Percentiles rank a stretch among this genome's conserved stretches.
These are phyloP conservation scores for Neosalanx taihuensis DNA, from an alignment of 2,797 vertebrate genomes.

Conservation along the genomic window DNA sequence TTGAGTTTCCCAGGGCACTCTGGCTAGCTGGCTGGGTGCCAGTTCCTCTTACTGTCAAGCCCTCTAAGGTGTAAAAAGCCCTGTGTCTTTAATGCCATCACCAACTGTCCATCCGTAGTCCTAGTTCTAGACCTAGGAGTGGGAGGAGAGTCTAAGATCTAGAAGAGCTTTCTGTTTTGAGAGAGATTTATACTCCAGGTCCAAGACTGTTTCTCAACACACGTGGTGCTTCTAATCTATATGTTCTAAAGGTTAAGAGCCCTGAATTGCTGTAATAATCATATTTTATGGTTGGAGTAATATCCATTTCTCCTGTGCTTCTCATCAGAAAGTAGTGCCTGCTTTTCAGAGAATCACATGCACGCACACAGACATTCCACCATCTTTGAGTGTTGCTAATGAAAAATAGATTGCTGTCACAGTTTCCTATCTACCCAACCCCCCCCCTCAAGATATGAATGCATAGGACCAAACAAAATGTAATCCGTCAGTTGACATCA, in stretches of 20 bases:
- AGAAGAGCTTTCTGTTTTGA: neutral
- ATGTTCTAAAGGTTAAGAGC: neutral
- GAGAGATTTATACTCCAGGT: neutral
- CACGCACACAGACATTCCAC: neutral
- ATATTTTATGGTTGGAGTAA: neutral
- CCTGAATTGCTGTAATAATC: neutral
- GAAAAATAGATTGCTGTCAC: conserved; percentile 52
- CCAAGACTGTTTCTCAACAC: too few species aligned
- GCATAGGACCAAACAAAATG: conserved; percentile 47
- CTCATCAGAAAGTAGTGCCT: neutral
- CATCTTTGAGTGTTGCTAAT: conserved; percentile 26
- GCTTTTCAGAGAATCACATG: neutral
- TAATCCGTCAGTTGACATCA: conserved; percentile 72
- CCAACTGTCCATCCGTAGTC: neutral
- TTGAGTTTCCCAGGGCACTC: conserved; percentile 45
- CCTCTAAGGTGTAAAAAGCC: conserved; percentile 31
- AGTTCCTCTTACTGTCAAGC: conserved; percentile 22
- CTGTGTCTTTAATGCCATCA: conserved; percentile 14
- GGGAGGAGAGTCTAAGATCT: too few species aligned
- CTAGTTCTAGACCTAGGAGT: too few species aligned
- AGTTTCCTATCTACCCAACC: conserved; percentile 53
- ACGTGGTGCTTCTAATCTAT: neutral
- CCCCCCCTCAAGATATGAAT: conserved; percentile 45
- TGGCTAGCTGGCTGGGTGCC: conserved; percentile 22
- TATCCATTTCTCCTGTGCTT: neutral